phyloP scores from a whole-genome alignment of 2,797 vertebrate genomes.

The Zalophus californianus region DNA sequence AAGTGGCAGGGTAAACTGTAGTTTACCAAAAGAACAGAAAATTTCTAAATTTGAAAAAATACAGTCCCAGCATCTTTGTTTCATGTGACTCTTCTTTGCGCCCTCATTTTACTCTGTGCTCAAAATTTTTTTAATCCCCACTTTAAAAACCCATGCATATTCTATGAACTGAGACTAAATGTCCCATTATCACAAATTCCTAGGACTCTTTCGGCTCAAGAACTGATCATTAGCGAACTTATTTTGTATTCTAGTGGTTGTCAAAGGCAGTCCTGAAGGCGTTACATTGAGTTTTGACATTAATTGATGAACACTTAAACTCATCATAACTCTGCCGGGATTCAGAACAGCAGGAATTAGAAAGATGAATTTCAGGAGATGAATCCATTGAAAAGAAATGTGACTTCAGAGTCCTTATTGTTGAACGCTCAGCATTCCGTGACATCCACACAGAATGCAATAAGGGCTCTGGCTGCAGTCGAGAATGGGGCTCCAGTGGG shows the following conservation, averaged over 20 bases:
- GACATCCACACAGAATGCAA: conserved; percentile 62
- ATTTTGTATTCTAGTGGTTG: conserved; percentile 78
- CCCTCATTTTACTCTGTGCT: conserved; percentile 46
- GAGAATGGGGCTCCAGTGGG: background rate
- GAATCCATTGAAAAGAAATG: conserved; percentile 81
- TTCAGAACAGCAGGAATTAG: conserved; percentile 83
- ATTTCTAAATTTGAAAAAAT: conserved; percentile 2
- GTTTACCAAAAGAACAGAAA: conserved; percentile 4
- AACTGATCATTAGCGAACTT: conserved; percentile 79
- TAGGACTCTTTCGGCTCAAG: conserved; percentile 31
- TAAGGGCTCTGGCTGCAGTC: background rate
- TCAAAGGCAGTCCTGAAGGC: conserved; percentile 78
- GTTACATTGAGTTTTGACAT: conserved; percentile 77
- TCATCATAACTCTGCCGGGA: conserved; percentile 81
- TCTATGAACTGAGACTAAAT: conserved; percentile 73
- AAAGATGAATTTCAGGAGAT: conserved; percentile 84
- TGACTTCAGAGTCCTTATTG: conserved; percentile 78
- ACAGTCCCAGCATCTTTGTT: background rate
- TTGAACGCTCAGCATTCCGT: conserved; percentile 52
- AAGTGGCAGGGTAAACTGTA: conserved; percentile 18
- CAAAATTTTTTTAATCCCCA: conserved; percentile 51
- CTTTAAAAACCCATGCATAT: conserved; percentile 75
- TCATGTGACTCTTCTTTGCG: conserved; percentile 13
- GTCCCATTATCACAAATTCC: conserved; percentile 59
- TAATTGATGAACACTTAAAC: conserved; percentile 83